Conservation (phyloP, 2,797 vertebrate species). For the Hydrocynus forskahlii region DNA sequence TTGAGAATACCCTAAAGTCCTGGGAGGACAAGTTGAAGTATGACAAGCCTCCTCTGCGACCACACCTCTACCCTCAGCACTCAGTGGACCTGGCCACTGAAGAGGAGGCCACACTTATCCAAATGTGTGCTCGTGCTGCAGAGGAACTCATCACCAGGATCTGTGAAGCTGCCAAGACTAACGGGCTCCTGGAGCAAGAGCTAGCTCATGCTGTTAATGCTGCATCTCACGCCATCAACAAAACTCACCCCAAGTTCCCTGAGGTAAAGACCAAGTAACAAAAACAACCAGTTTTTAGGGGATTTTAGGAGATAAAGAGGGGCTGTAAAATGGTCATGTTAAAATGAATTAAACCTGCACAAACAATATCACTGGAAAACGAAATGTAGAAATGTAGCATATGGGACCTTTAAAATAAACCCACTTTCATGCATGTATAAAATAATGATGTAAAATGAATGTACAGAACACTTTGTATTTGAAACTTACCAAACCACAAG, state of each 20-base stretch:
- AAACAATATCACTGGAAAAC: too few species aligned
- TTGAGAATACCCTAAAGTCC: conserved; percentile 96
- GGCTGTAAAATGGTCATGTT: too few species aligned
- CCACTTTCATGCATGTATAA: too few species aligned
- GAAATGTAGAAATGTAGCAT: too few species aligned
- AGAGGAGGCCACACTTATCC: conserved; percentile 87
- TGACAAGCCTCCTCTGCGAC: conserved; percentile 89
- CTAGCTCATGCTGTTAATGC: conserved; percentile 97
- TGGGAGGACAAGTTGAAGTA: conserved; percentile 98
- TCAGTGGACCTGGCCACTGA: conserved; percentile 91
- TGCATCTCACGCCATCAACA: conserved; percentile 96
- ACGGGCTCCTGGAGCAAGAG: conserved; percentile 93
- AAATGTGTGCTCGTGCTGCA: conserved; percentile 89
- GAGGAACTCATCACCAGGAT: conserved; percentile 98
- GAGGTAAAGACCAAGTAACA: conserved; percentile 78
- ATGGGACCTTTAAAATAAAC: too few species aligned
- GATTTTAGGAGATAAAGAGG: too few species aligned
- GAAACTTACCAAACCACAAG: too few species aligned
- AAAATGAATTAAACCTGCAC: too few species aligned
- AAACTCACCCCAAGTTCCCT: conserved; percentile 93
- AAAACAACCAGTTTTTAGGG: too few species aligned
- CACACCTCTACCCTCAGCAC: conserved; percentile 92
- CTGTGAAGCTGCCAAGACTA: conserved; percentile 94
- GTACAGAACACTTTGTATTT: too few species aligned
- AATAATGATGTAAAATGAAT: too few species aligned